Conservation (phyloP, 1,140 invertebrate species). For the Tetranychus cinnabarinus region DNA sequence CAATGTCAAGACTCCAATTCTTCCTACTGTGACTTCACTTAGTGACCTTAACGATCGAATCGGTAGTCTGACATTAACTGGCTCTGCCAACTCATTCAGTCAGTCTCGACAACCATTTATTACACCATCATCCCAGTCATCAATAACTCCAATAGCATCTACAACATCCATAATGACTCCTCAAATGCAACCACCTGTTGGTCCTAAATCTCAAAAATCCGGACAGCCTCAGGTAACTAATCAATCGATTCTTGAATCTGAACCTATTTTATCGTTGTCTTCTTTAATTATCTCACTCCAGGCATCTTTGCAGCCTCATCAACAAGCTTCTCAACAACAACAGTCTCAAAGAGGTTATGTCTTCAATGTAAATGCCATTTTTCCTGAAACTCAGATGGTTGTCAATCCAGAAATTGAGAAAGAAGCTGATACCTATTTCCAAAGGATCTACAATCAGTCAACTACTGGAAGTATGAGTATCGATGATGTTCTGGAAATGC, state of each 20-base stretch:
- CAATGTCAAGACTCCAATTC: slow-evolving; percentile 12
- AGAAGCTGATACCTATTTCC: slow-evolving; percentile 92
- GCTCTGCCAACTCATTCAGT: neutral
- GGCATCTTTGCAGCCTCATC: neutral
- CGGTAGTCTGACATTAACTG: neutral
- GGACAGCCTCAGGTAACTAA: neutral
- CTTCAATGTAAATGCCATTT: slow-evolving; percentile 18
- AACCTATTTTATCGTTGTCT: neutral
- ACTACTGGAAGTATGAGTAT: slow-evolving; percentile 73
- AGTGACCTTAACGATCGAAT: neutral
- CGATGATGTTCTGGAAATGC: slow-evolving; percentile 73
- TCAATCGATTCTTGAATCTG: neutral
- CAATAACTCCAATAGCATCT: neutral
- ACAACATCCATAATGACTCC: neutral
- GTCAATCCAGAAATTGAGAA: slow-evolving; percentile 81
- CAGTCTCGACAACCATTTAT: neutral
- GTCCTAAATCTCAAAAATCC: neutral
- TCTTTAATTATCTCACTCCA: neutral
- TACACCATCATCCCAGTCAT: neutral
- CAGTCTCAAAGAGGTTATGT: neutral
- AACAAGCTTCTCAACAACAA: neutral
- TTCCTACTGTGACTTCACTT: neutral
- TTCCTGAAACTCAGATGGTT: slow-evolving; percentile 30
- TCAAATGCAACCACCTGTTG: neutral
- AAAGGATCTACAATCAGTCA: slow-evolving; percentile 90